Evolutionary conservation across 2,113 vertebrate species (phyloP).

Genomic region (Hippocampus abdominalis): DNA sequence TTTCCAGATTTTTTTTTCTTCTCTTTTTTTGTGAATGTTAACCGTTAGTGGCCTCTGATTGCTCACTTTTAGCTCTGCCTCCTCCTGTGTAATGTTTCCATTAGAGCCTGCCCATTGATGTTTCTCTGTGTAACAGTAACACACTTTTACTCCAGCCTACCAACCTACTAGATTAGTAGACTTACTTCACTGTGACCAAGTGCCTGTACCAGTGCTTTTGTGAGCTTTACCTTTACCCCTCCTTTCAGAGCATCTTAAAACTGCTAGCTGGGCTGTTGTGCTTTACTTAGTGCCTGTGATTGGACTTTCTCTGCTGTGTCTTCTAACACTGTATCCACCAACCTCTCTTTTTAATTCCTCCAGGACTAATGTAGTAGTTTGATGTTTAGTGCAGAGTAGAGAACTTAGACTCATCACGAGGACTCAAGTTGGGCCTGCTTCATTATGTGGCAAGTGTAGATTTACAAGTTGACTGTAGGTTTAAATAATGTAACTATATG

Average conservation of each 20-base stretch:
- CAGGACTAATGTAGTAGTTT: constrained; percentile 2
- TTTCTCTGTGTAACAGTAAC: constrained; percentile 20
- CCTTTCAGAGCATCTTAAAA: constrained; percentile 68
- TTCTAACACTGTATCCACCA: constrained; percentile 23
- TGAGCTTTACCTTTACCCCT: constrained; percentile 76
- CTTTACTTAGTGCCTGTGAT: constrained; percentile 54
- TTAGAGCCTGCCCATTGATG: constrained; percentile 49
- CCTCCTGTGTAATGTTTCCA: constrained; percentile 45
- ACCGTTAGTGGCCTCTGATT: constrained; percentile 42
- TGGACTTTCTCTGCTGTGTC: constrained; percentile 15
- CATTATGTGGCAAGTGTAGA: constrained; percentile 30
- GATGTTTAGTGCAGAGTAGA: constrained; percentile 1
- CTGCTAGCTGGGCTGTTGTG: constrained; percentile 44
- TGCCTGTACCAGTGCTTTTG: constrained; percentile 66
- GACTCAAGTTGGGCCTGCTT: constrained; percentile 35
- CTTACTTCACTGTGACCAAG: constrained; percentile 35
- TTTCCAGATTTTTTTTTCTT: constrained; percentile 24
- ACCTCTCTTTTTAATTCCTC: constrained; percentile 8
- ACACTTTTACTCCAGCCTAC: constrained; percentile 33
- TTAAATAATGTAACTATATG: background rate
- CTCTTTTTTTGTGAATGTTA: constrained; percentile 34
- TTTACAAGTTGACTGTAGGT: background rate
- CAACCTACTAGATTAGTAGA: constrained; percentile 14
- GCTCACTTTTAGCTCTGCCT: constrained; percentile 38
- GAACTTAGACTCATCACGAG: background rate